Conservation (phyloP, 2,797 vertebrate species). For the Peromyscus nudipes region DNA sequence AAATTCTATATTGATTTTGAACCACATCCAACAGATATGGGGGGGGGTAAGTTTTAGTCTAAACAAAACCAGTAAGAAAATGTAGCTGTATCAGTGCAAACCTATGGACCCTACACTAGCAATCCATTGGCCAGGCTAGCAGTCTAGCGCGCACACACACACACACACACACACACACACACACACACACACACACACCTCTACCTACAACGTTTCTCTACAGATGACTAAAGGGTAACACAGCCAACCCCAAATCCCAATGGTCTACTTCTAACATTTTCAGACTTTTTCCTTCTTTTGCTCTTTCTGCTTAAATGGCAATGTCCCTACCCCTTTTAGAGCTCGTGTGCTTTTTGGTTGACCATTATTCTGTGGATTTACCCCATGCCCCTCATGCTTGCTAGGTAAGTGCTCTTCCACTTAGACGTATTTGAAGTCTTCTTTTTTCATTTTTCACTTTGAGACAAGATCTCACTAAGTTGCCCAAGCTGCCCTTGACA, state of each 20-base stretch:
- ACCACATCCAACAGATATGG: background rate
- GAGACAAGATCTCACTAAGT: background rate
- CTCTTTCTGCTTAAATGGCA: background rate
- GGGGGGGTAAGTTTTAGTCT: background rate
- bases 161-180: background rate
- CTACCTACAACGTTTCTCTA: conserved; percentile 3
- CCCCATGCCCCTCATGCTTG: background rate
- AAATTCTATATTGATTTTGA: conserved; percentile 10
- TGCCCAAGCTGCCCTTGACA: background rate
- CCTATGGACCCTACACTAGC: background rate
- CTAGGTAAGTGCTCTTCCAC: background rate
- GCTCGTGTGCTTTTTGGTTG: background rate
- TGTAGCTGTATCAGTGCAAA: background rate
- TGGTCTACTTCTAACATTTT: background rate
- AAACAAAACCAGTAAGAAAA: conserved; percentile 2
- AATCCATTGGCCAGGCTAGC: background rate
- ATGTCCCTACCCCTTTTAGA: background rate
- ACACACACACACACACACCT: background rate
- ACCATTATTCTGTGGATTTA: background rate
- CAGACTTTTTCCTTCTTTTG: background rate
- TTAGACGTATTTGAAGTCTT: too few relatives aligned
- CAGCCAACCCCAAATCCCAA: background rate
- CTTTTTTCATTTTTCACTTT: background rate
- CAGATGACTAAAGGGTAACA: conserved; percentile 1
- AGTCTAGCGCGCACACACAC: background rate